phyloP scores from a whole-genome alignment of 1,140 invertebrate genomes.

The Cotesia vestalis region DNA sequence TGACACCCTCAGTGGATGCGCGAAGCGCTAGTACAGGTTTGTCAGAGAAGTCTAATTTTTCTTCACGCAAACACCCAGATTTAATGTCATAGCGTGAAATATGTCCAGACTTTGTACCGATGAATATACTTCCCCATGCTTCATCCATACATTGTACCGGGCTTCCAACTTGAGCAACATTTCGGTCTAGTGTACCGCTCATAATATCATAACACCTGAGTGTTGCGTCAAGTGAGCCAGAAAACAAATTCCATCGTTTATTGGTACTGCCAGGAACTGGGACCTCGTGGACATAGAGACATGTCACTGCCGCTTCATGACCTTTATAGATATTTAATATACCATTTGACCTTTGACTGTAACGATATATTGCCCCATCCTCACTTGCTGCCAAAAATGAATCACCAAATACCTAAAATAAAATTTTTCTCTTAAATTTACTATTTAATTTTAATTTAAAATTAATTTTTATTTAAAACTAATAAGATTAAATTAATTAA shows the following conservation, averaged over 20 bases:
- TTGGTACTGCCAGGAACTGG: slow-evolving; percentile 48
- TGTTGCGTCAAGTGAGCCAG: slow-evolving; percentile 70
- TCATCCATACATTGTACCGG: slow-evolving; percentile 73
- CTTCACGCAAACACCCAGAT: slow-evolving; percentile 67
- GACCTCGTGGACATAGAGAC: slow-evolving; percentile 63
- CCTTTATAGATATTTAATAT: slow-evolving; percentile 63
- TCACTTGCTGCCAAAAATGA: slow-evolving; percentile 64
- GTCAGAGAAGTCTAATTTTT: slow-evolving; percentile 69
- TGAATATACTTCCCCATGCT: slow-evolving; percentile 70
- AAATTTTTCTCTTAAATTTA: slow-evolving; percentile 7
- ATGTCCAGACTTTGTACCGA: slow-evolving; percentile 71
- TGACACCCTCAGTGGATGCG: slow-evolving; percentile 73
- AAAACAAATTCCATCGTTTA: slow-evolving; percentile 64
- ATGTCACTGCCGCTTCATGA: slow-evolving; percentile 69
- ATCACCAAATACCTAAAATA: slow-evolving; percentile 60
- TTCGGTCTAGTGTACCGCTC: slow-evolving; percentile 65
- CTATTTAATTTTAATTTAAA: background rate
- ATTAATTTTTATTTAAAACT: background rate
- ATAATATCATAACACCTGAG: slow-evolving; percentile 70
- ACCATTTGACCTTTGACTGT: slow-evolving; percentile 56
- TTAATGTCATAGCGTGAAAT: slow-evolving; percentile 71
- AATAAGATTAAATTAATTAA: background rate
- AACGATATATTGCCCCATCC: slow-evolving; percentile 62
- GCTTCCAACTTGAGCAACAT: slow-evolving; percentile 66
- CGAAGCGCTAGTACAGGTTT: slow-evolving; percentile 73